These are phyloP conservation scores for Hemaris fuciformis DNA, from an alignment of 2,888 invertebrate genomes.

Conservation along the genomic window DNA sequence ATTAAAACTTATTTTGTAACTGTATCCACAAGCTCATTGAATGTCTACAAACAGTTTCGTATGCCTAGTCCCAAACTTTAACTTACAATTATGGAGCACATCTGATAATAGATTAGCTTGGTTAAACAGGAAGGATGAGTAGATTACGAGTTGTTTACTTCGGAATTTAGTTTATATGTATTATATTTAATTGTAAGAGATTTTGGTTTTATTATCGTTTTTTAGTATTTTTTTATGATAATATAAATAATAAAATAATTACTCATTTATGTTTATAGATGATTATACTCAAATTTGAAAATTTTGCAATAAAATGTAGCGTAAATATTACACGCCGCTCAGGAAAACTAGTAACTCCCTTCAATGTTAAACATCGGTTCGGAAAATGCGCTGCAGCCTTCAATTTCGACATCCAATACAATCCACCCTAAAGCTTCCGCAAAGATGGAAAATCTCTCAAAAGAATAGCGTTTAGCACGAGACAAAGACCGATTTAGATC, in stretches of 20 bases:
- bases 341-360: slow-evolving; percentile 2
- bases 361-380: slow-evolving; percentile 31
- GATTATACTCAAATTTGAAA: neutral
- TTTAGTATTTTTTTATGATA: too few relatives aligned
- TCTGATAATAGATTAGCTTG: slow-evolving; percentile 54
- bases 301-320: neutral
- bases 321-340: neutral
- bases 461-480: slow-evolving; percentile 75
- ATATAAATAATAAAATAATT: neutral
- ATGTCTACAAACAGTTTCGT: slow-evolving; percentile 52
- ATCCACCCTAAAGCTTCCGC: slow-evolving; percentile 57
- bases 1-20: slow-evolving; percentile 79
- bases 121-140: slow-evolving; percentile 38
- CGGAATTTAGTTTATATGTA: neutral
- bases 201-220: neutral
- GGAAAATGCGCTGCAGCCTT: slow-evolving; percentile 48
- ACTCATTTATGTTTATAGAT: neutral
- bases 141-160: slow-evolving; percentile 4
- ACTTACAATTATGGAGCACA: slow-evolving; percentile 60
- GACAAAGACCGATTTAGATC: slow-evolving; percentile 78
- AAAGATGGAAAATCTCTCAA: slow-evolving; percentile 77
- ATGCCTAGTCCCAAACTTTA: slow-evolving; percentile 55
- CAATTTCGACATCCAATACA: slow-evolving; percentile 66
- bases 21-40: slow-evolving; percentile 54
- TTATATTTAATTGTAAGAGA: neutral